A percentile compares a stretch with the other conserved stretches of the same genome.
These are phyloP conservation scores for Chunga burmeisteri DNA, from an alignment of 2,113 vertebrate species.

Conservation along the genomic window DNA sequence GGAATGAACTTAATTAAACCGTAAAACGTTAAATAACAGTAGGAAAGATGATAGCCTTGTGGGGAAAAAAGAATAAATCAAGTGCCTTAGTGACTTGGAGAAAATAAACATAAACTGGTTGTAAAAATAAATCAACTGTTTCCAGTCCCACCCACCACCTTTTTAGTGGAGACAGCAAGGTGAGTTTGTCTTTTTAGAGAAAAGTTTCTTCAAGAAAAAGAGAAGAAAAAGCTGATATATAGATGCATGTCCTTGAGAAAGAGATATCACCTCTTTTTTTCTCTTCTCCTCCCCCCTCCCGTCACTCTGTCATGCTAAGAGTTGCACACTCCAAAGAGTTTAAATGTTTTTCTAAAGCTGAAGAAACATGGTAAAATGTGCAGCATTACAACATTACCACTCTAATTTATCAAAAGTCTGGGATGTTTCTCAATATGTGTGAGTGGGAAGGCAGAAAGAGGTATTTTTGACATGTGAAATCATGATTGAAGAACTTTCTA, in stretches of 20 bases:
- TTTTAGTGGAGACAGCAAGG: constrained; percentile 1
- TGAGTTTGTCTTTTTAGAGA: background rate
- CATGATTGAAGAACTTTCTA: background rate
- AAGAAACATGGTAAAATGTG: background rate
- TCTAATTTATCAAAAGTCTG: constrained; percentile 26
- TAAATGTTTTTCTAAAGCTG: background rate
- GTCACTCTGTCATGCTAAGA: background rate
- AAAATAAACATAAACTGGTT: constrained; percentile 57
- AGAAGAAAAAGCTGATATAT: background rate
- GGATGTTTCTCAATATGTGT: background rate
- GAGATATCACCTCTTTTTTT: background rate
- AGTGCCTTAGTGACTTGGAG: constrained; percentile 8
- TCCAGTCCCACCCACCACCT: constrained; percentile 5
- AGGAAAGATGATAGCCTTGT: constrained; percentile 54
- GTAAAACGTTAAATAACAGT: constrained; percentile 61
- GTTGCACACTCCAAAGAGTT: background rate
- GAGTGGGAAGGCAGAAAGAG: background rate
- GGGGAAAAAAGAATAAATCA: background rate
- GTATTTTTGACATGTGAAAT: constrained; percentile 16
- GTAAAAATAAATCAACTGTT: constrained; percentile 60
- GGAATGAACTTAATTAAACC: constrained; percentile 68
- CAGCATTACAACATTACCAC: background rate
- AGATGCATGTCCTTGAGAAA: background rate
- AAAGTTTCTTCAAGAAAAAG: background rate
- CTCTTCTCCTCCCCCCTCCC: background rate